A percentile compares a stretch with the other conserved stretches of the same genome.
Conservation (phyloP, 2,888 invertebrate genomes). For the Luperina nickerlii region DNA sequence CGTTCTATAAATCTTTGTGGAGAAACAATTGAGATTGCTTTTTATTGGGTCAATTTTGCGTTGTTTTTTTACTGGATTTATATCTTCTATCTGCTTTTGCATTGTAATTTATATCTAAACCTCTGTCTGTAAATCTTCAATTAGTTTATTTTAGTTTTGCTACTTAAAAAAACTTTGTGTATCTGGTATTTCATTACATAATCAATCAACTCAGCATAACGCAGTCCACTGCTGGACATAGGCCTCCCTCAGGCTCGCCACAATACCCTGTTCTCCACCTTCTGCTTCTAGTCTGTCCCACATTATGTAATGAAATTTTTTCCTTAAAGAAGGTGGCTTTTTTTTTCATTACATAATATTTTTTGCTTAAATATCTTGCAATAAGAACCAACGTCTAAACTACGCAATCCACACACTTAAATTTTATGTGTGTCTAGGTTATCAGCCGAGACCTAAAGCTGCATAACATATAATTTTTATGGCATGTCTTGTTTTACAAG, state of each 20-base stretch:
- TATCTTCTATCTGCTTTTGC: not conserved
- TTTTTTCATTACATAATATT: slow-evolving; percentile 1
- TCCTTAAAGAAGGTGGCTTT: too few relatives aligned
- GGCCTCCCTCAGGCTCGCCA: too few relatives aligned
- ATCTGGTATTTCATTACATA: not conserved
- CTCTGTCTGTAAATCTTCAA: not conserved
- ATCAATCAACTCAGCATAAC: too few relatives aligned
- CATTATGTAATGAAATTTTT: too few relatives aligned
- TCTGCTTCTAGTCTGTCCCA: too few relatives aligned
- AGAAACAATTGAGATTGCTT: slow-evolving; percentile 17
- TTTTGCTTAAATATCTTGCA: slow-evolving; percentile 29
- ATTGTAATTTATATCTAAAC: slow-evolving; percentile 1
- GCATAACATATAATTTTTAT: slow-evolving; percentile 50
- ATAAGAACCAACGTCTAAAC: slow-evolving; percentile 4
- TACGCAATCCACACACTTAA: slow-evolving; percentile 30
- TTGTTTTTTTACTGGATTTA: not conserved
- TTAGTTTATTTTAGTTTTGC: not conserved
- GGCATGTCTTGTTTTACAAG: slow-evolving; percentile 47
- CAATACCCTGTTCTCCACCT: too few relatives aligned
- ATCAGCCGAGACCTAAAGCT: slow-evolving; percentile 56
- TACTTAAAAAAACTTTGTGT: not conserved
- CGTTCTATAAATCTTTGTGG: slow-evolving; percentile 30
- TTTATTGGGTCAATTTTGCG: slow-evolving; percentile 7
- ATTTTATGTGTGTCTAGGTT: slow-evolving; percentile 66
- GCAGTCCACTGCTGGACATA: too few relatives aligned